Base-by-base conservation (phyloP, 2,888 invertebrate genomes). In the Tuta absoluta region DNA sequence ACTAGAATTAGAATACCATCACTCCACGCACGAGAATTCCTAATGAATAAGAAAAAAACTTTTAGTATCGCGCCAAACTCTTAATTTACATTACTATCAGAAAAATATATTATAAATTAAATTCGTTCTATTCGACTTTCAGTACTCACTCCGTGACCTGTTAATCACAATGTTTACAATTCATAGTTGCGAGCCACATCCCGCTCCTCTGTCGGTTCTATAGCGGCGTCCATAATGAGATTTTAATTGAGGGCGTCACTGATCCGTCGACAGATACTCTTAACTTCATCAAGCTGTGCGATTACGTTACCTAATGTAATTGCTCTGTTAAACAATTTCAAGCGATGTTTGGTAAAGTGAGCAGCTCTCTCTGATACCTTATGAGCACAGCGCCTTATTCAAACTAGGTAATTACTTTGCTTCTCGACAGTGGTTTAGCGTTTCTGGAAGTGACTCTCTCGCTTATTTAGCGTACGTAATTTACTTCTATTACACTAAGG, bases 251-350 rank as follows among this genome's bases (percentile, higher is more conserved):
- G 85, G 86, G 80, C 77, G 80, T 77, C 73, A 72, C 75, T 77
- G 84, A 87, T 85, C 84, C 80, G 81, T 69, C 84, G 80, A 76
- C 84, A 75, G 86, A 84, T 85, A 81, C 84, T 74, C 79, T 77
- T 83, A 90, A 88, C 83, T 84, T 85, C 83, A 89, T 89, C 87
- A 89, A 77, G 74, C 77, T 72, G 70, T 78, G 76, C 82, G 79
- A 88, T 89, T 86, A 88, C 81, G 79, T 86, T 84, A 79, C 80
- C 79, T 86, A 89, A 90, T 85, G 86, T 88, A 86, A 90, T 89
- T 89, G 85, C 82, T 73, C 77, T 74, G 79, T 81, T 80, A 72
- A 76, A 81, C 78, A 77, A 79, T 78, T 78, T 76, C 72, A 62
- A 62, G 63, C 62, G 59, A 66, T 69, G 68, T 68, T 69, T 67